Conservation (phyloP, 2,888 invertebrate genomes). For the Spodoptera picta region DNA sequence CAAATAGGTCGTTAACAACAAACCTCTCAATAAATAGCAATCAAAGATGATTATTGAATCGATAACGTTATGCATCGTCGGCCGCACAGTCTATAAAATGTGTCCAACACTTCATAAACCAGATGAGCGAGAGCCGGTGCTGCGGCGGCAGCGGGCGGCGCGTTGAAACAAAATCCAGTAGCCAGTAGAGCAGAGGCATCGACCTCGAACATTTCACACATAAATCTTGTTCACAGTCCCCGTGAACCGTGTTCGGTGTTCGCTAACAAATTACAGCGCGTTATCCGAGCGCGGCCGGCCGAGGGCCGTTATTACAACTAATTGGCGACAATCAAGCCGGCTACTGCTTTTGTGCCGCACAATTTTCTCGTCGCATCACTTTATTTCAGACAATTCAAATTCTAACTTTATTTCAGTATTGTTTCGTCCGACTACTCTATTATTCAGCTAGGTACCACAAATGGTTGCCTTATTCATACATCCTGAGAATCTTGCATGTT, state of each 20-base stretch:
- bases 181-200: conserved; percentile 67
- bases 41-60: conserved; percentile 62
- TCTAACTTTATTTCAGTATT: conserved; percentile 31
- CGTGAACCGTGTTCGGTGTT: conserved; percentile 59
- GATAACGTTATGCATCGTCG: conserved; percentile 55
- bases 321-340: conserved; percentile 84
- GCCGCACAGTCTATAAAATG: conserved; percentile 56
- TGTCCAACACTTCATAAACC: conserved; percentile 66
- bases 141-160: conserved; percentile 16
- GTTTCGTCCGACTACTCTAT: conserved; percentile 36
- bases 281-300: conserved; percentile 68
- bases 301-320: conserved; percentile 84
- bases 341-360: conserved; percentile 74
- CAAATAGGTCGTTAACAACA: conserved; percentile 36
- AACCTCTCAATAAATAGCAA: conserved; percentile 60
- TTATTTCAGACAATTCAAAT: conserved; percentile 59
- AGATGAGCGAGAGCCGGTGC: conserved; percentile 51
- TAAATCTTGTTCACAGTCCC: conserved; percentile 75
- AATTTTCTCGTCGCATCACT: conserved; percentile 68
- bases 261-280: conserved; percentile 79
- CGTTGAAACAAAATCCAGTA: conserved; percentile 58
- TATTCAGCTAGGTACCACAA: conserved; percentile 27
- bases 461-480: conserved; percentile 27
- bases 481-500: conserved; percentile 25
- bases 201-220: conserved; percentile 81